Evolutionary conservation across 2,888 invertebrate genomes (phyloP).

Genomic region (Agriotes lineatus): DNA sequence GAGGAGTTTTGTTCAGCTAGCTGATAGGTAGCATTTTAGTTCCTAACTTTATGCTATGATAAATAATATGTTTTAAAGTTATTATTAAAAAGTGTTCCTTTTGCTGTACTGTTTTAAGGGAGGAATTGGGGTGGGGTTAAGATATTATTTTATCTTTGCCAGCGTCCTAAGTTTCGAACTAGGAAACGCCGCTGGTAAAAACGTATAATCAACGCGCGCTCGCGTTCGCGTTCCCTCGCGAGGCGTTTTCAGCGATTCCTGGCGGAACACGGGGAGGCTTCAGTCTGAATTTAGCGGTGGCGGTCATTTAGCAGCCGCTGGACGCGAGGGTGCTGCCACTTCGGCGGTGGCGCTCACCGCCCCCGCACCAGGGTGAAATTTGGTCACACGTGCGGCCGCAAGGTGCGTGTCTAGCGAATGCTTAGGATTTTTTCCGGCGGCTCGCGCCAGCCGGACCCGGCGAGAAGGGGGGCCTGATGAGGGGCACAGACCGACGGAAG

Average conservation of each 20-base stretch:
- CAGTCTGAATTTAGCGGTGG: slow-evolving; percentile 33
- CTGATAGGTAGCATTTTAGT: too few species aligned
- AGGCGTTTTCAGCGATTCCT: slow-evolving; percentile 29
- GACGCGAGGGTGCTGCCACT: slow-evolving; percentile 46
- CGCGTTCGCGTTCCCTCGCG: slow-evolving; percentile 15
- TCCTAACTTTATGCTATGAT: too few species aligned
- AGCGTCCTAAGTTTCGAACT: too few species aligned
- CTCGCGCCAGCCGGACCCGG: slow-evolving; percentile 53
- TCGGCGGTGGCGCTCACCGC: slow-evolving; percentile 45
- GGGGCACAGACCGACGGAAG: slow-evolving; percentile 56
- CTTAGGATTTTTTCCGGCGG: slow-evolving; percentile 57
- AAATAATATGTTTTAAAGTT: too few species aligned
- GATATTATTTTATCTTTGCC: too few species aligned
- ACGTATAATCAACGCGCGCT: slow-evolving; percentile 25
- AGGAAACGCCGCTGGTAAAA: too few species aligned
- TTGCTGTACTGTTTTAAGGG: too few species aligned
- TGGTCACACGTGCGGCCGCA: slow-evolving; percentile 57
- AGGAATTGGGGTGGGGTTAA: too few species aligned
- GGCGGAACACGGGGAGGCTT: slow-evolving; percentile 10
- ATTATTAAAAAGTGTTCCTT: too few species aligned
- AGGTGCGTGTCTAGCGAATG: slow-evolving; percentile 57
- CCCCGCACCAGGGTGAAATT: slow-evolving; percentile 54
- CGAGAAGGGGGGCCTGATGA: slow-evolving; percentile 51
- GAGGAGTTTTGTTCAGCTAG: too few species aligned
- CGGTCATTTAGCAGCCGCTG: slow-evolving; percentile 44